Conservation (phyloP, 2,797 vertebrate genomes). For the Girardinus metallicus region DNA sequence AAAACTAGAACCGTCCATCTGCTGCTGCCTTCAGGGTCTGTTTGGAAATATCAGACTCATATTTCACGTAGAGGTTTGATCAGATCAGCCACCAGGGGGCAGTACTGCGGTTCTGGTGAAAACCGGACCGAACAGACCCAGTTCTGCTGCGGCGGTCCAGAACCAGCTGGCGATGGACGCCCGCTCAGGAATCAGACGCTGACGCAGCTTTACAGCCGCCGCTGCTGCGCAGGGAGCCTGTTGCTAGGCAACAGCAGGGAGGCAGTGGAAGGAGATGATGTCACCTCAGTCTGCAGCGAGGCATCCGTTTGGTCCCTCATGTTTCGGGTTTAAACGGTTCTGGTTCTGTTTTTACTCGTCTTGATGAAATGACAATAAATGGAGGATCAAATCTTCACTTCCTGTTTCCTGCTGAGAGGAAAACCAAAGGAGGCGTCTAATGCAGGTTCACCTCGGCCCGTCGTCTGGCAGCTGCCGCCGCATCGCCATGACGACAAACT, state of each 20-base stretch:
- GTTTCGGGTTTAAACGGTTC: not conserved
- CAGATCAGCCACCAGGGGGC: conserved; percentile 54
- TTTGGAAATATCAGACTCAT: not conserved
- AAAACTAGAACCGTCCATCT: not conserved
- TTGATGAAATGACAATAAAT: not conserved
- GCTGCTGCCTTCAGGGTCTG: not conserved
- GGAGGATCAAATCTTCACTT: not conserved
- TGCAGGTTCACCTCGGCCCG: not conserved
- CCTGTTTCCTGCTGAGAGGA: not conserved
- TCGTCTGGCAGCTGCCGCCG: not conserved
- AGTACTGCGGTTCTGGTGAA: not conserved
- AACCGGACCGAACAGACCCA: not conserved
- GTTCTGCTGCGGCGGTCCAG: not conserved
- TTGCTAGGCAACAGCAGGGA: conserved; percentile 55
- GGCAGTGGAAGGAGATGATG: conserved; percentile 4
- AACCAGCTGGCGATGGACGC: not conserved
- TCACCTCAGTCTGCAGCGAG: conserved; percentile 15
- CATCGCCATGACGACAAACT: not conserved
- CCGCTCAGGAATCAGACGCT: not conserved
- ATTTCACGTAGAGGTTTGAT: not conserved
- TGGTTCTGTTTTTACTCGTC: not conserved
- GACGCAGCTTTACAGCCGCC: not conserved
- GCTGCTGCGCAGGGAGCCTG: conserved; percentile 24
- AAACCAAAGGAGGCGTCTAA: not conserved
- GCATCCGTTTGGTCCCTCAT: not conserved